phyloP scores from a whole-genome alignment of 1,140 invertebrate species.

The Paraescarpia echinospica region DNA sequence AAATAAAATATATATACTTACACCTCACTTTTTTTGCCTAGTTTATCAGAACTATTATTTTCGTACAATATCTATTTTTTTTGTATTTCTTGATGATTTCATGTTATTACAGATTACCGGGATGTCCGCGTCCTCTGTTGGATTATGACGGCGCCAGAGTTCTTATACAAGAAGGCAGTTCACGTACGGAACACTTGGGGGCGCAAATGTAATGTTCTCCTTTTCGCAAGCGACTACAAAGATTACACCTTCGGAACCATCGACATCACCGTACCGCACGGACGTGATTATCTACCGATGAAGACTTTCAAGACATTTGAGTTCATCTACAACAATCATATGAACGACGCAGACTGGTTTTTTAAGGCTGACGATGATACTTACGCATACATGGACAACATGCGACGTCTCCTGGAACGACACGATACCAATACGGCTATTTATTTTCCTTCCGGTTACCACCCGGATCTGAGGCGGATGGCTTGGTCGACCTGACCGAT shows the following conservation, averaged over 20 bases:
- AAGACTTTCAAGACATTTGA: constrained; percentile 28
- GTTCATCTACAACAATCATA: constrained; percentile 26
- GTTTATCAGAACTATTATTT: too few species aligned
- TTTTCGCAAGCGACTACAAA: constrained; percentile 42
- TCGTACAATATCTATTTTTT: too few species aligned
- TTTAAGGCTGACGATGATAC: constrained; percentile 42
- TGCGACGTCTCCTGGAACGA: constrained; percentile 20
- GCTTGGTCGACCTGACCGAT: too few species aligned
- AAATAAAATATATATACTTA: too few species aligned
- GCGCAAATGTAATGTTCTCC: constrained; percentile 41
- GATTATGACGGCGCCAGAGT: constrained; percentile 87
- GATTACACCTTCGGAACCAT: constrained; percentile 23
- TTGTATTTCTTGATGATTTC: too few species aligned
- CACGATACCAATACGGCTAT: constrained; percentile 40
- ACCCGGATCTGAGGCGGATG: constrained; percentile 72
- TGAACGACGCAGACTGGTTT: constrained; percentile 48
- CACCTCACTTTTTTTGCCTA: too few species aligned
- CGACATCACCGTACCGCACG: background rate
- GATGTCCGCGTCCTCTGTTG: constrained; percentile 82
- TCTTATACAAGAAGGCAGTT: constrained; percentile 83
- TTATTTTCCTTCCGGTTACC: constrained; percentile 58
- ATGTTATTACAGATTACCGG: constrained; percentile 36
- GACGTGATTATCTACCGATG: constrained; percentile 24
- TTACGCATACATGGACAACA: constrained; percentile 28
- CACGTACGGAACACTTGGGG: constrained; percentile 68